Base-by-base conservation (phyloP, 2,888 invertebrate genomes). In the Rugalucina vietnamica region DNA sequence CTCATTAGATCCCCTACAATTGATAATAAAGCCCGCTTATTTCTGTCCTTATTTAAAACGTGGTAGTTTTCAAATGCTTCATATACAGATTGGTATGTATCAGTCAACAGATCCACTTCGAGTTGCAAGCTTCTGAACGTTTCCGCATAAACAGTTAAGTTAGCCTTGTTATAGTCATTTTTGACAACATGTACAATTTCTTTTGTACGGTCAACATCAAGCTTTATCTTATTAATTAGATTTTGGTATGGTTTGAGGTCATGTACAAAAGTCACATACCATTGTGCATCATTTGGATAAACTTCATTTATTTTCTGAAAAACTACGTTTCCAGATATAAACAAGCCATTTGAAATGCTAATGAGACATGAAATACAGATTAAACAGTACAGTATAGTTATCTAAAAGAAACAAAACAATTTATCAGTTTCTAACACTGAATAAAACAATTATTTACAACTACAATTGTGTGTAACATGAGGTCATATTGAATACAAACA, bases 231-330 rank as follows among this genome's bases (percentile, higher is more conserved):
- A 36, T 29, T 27, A 27, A 76, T 76, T n/a, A 81, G 29, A 3
- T 12, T 37, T 5, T 70, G 5, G 34, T 70, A 76, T 34, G 76
- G 76, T 54, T 37, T 29, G n/a, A 76, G 37, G 50, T 76, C 71
- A 76, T 76, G 70, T 21, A 76, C 29, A 76, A 81, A 76, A 36
- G 76, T 76, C 10, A 81, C 54, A 5, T 39, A 36, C 76, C 81
- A 81, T 36, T 27, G 50, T 18, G 18, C 50, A 57, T 81, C 39
- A 54, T 50, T 76, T 3, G 34, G 36, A 50, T 10, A 76, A 27
- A 81, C 32, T 69, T 81, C 76, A 71, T 81, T 69, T 71, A 34
- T 60, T 57, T 76, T 81, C 27, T 57, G 14, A 70, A 76, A 81
- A n/a, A 81, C 27, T 10, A 81, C 76, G 32, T 76, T 76, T 57